Base-by-base conservation (phyloP, 2,797 vertebrate genomes). In the Eulemur mongoz region DNA sequence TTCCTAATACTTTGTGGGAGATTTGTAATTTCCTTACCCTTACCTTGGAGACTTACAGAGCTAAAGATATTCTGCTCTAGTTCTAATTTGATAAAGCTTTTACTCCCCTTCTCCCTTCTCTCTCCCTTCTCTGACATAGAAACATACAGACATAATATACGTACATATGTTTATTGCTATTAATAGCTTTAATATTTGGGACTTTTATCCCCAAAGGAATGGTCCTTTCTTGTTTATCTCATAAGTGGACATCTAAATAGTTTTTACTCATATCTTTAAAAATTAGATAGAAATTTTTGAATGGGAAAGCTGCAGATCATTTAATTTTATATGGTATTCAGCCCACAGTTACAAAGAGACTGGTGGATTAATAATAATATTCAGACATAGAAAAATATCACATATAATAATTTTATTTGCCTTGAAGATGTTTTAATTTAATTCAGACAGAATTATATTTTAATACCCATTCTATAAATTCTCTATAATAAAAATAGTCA, bases 401-500 rank as follows among this genome's bases (percentile, higher is more conserved):
- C 14, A 69, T 35, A 83, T 54, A 75, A 69, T 85, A 73, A 10
- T 83, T 83, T 48, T 63, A 79, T 87, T 90, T 83, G 25, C 15
- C 27, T 94, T 72, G 63, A 86, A 90, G 13, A 63, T 90, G 14
- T 1, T 89, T 73, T 92, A 52, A 89, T 87, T 95, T 86, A n/a
- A 87, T 87, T 90, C 18, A 86, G 15, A 57, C 25, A 83, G 67
- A 93, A 93, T 95, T 91, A 40, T 15, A 81, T 91, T 92, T 87
- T 92, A 92, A 65, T 86, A 93, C 1, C 18, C 12, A 70, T 59
- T 84, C 89, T 22, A 87, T 65, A 84, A 67, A 79, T 65, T 79
- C 25, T 91, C 40, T 59, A 73, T 76, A 90, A 79, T 61, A 95
- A 93, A 78, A 80, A 86, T n/a, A 92, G 32, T 59, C 45, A 40